These are phyloP conservation scores for Sebastes ruberrimus DNA, from an alignment of 2,797 vertebrate genomes.

Conservation along the genomic window DNA sequence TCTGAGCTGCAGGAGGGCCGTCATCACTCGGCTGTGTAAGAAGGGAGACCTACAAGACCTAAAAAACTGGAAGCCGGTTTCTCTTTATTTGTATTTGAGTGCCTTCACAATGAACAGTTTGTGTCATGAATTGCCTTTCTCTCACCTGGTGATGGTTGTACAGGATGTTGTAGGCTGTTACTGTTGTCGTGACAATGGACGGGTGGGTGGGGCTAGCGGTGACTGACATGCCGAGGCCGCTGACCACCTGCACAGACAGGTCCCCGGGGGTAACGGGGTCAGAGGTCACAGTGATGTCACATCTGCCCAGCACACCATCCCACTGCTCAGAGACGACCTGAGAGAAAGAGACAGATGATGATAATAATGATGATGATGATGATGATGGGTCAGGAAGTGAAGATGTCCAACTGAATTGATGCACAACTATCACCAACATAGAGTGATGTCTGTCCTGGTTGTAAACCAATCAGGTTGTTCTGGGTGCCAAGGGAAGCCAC, in stretches of 20 bases:
- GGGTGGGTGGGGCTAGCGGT: constrained; percentile 62
- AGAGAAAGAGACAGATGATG: neutral
- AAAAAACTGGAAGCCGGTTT: no score
- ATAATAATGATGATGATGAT: neutral
- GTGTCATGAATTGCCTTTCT: neutral
- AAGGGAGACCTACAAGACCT: no score
- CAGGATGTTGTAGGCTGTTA: constrained; percentile 78
- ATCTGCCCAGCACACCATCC: constrained; percentile 79
- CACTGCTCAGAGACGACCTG: constrained; percentile 82
- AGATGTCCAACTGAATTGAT: neutral
- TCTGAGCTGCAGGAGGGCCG: no score
- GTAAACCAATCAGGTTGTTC: constrained; percentile 73
- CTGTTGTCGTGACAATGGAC: constrained; percentile 73
- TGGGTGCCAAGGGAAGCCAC: constrained; percentile 69
- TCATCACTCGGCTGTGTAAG: no score
- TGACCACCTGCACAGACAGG: constrained; percentile 80
- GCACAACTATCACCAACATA: constrained; percentile 57
- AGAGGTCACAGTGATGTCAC: constrained; percentile 76
- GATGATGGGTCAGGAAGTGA: neutral
- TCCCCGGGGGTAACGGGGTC: constrained; percentile 73
- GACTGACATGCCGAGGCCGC: constrained; percentile 77
- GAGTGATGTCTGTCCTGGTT: constrained; percentile 78
- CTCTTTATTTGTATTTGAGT: no score
- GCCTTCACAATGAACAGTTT: neutral
- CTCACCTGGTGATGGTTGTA: constrained; percentile 76